Base-by-base conservation (phyloP, 2,888 invertebrate species). In the Holacanthella duospinosa region DNA sequence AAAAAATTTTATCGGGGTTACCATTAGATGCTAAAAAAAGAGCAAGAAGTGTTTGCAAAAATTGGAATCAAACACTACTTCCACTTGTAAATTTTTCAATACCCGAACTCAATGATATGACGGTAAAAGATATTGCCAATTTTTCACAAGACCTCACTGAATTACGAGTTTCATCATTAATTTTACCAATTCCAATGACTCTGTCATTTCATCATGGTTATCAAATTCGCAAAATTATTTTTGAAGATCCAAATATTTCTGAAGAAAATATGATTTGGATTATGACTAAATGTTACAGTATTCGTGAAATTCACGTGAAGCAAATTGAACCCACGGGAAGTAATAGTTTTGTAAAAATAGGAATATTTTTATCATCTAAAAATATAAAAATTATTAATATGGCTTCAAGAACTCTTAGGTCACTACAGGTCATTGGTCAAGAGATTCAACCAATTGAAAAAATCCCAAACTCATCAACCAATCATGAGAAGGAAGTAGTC, bases 211-310 rank as follows among this genome's bases (percentile, higher is more conserved):
- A 16, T 9, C 6, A 9, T 21, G 48, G 19, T 16, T 21, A 48
- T 21, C 6, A 48, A 21, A 21, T 48, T 16, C 48, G 48, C 6
- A 19, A 3, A 3, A 12, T 55, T 6, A 55, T 9, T 6, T 55
- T 55, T 21, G 9, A 25, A 21, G 29, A 55, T 26, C 28, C 28
- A 9, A 27, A 55, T 6, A 26, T 55, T 3, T 16, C 9, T 26
- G 29, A 27, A 21, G 55, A 55, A 3, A 55, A 55, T 26, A 12
- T 55, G 25, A 55, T 55, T 55, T 55, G 55, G 55, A 6, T 55
- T 3, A 6, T 55, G 9, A 55, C 55, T 24, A 27, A 55, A 21
- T 55, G 55, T 26, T 55, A 55, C 55, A 12, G 9, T 28, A 27
- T 55, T 3, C 4, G 27, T 3, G 55, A 55, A 21, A 27, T 55